These are phyloP conservation scores for Gymnoscelis rufifasciata DNA, from an alignment of 2,888 invertebrate species.

Conservation along the genomic window DNA sequence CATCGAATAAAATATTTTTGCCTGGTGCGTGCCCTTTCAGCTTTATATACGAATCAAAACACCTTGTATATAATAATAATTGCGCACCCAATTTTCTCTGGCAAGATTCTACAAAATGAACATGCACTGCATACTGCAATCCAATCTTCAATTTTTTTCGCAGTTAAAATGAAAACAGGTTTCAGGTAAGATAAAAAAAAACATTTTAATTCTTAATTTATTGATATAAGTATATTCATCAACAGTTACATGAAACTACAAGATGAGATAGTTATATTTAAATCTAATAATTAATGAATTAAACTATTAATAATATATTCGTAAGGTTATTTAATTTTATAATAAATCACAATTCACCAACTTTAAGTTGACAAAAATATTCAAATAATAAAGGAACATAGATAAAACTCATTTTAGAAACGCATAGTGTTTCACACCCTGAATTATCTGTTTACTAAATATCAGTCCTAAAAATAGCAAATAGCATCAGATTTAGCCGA, in stretches of 20 bases:
- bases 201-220: conserved; percentile 62
- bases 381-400: conserved; percentile 67
- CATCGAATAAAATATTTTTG: no score
- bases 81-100: no score
- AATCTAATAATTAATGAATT: conserved; percentile 63
- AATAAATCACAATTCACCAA: conserved; percentile 75
- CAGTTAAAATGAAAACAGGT: not conserved
- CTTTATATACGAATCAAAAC: no score
- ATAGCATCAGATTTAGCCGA: conserved; percentile 15
- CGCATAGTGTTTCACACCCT: conserved; percentile 60
- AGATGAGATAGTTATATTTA: conserved; percentile 58
- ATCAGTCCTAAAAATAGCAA: conserved; percentile 28
- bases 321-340: conserved; percentile 58
- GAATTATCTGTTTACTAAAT: conserved; percentile 35
- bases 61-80: no score
- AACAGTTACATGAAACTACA: conserved; percentile 73
- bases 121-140: no score
- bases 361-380: conserved; percentile 72
- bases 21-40: no score
- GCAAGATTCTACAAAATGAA: no score
- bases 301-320: conserved; percentile 62
- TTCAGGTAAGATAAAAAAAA: conserved; percentile 5
- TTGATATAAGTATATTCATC: conserved; percentile 66
- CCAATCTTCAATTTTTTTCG: no score
- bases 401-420: conserved; percentile 47